Evolutionary conservation across 2,888 invertebrate genomes (phyloP), one percentile per base, ranked within the genome.

Genomic region (Patella ulyssiponensis): DNA sequence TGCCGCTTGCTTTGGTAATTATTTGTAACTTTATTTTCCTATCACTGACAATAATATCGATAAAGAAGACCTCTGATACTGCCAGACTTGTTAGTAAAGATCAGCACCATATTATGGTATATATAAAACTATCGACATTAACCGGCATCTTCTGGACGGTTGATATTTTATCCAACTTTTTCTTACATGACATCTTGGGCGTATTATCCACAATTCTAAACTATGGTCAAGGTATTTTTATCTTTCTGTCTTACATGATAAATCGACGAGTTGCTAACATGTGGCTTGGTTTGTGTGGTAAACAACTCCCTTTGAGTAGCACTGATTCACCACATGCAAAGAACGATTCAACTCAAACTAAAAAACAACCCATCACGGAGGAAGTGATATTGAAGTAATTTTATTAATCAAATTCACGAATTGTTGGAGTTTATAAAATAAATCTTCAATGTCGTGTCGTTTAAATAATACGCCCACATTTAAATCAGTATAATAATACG

Each of bases 81-180:
- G 23, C 76, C 51, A 52, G 79, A 54, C 58, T 73, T 1, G 79
- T 73, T 2, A 75, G 78, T 15, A 76, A 58, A 9, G 83, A 84
- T 15, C 79, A 83, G 27, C 69, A 77, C 12, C 80, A 85, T 51
- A 80, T 86, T 12, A 77, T 78, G 11, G 75, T 86, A 11, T 88
- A 86, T 72, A 56, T 84, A 9, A 84, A 85, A 70, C 79, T 88
- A 53, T 86, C 84, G 71, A 79, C 84, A 2, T 74, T 88, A 20
- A 84, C 86, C 11, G 87, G 88, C 1, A 52, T 86, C n/a, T 82
- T 85, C 23, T 88, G 88, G 88, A 71, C 85, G 15, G 78, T 87
- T 3, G 84, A 84, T 15, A 79, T 88, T 17, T 74, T 88, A 3
- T 83, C 85, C 51, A 83, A 83, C 1, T 69, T 85, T 51, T 79